Percentiles rank a stretch among this genome's conserved stretches.
These are phyloP conservation scores for Fringilla coelebs DNA, from an alignment of 2,797 vertebrate species.

Conservation along the genomic window DNA sequence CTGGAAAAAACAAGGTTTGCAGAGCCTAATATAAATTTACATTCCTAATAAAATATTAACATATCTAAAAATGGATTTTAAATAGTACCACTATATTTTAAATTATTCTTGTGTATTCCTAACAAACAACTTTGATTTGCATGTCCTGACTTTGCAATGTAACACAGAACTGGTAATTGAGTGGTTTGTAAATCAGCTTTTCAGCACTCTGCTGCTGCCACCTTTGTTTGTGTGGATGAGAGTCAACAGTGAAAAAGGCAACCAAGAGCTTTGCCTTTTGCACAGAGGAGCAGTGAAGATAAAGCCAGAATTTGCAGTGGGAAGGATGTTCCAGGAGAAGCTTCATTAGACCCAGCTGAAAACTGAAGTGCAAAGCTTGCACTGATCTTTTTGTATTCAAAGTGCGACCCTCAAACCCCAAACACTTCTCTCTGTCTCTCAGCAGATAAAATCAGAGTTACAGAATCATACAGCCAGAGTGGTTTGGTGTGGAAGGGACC, in stretches of 20 bases:
- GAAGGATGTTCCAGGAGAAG: neutral
- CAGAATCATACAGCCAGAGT: neutral
- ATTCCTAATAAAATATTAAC: slow-evolving; percentile 59
- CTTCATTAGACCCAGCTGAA: neutral
- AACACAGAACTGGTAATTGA: neutral
- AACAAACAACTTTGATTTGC: slow-evolving; percentile 59
- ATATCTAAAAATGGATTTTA: slow-evolving; percentile 44
- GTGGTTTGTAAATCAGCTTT: neutral
- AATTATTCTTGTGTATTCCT: slow-evolving; percentile 8
- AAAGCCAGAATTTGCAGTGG: neutral
- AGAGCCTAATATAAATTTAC: slow-evolving; percentile 32
- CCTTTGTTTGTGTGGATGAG: neutral
- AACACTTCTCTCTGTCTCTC: neutral
- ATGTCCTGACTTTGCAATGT: slow-evolving; percentile 64
- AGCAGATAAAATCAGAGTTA: neutral
- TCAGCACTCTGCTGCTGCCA: neutral
- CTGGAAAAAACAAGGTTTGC: neutral
- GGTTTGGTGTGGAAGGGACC: neutral
- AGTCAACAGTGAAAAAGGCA: neutral
- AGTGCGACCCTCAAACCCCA: neutral
- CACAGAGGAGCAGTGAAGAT: fast-evolving
- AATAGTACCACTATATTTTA: slow-evolving; percentile 9
- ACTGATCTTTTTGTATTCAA: fast-evolving
- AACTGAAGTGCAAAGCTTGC: neutral
- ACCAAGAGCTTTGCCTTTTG: neutral